These are phyloP conservation scores for Leptobrachium ailaonicum DNA, from an alignment of 2,113 vertebrate genomes.

Conservation along the genomic window DNA sequence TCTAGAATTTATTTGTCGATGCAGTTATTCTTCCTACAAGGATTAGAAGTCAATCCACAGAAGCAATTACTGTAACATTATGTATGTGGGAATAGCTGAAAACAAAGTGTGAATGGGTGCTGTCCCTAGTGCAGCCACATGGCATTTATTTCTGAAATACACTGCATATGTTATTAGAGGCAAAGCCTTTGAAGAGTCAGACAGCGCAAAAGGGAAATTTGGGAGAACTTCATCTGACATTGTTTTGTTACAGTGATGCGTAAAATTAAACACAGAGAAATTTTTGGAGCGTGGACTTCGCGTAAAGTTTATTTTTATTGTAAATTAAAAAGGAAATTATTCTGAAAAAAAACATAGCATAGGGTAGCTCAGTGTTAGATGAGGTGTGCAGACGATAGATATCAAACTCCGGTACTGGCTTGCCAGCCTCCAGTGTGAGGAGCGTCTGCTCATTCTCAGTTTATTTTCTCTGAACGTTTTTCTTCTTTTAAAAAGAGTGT, in stretches of 20 bases:
- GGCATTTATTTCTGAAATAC: not conserved
- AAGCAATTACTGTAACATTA: not conserved
- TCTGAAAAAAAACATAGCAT: not conserved
- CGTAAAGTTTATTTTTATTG: not conserved
- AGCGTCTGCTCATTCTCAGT: no score
- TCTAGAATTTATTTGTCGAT: no score
- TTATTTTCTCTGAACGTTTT: no score
- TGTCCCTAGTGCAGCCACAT: slow-evolving; percentile 10
- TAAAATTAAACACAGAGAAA: not conserved
- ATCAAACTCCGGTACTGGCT: no score
- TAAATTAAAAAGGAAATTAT: not conserved
- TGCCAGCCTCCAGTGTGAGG: no score
- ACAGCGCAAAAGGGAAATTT: slow-evolving; percentile 34
- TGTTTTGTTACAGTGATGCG: slow-evolving; percentile 14
- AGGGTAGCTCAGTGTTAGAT: no score
- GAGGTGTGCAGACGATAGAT: no score
- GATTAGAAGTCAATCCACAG: not conserved
- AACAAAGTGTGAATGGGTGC: slow-evolving; percentile 12
- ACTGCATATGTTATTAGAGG: not conserved
- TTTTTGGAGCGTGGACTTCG: not conserved
- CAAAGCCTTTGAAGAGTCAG: slow-evolving; percentile 13
- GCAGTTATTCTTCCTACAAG: not conserved
- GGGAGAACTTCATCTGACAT: not conserved
- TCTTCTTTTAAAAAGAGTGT: no score
- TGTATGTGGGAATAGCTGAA: not conserved